Conservation (phyloP, 2,888 invertebrate species). For the Lepidonotus clava region DNA sequence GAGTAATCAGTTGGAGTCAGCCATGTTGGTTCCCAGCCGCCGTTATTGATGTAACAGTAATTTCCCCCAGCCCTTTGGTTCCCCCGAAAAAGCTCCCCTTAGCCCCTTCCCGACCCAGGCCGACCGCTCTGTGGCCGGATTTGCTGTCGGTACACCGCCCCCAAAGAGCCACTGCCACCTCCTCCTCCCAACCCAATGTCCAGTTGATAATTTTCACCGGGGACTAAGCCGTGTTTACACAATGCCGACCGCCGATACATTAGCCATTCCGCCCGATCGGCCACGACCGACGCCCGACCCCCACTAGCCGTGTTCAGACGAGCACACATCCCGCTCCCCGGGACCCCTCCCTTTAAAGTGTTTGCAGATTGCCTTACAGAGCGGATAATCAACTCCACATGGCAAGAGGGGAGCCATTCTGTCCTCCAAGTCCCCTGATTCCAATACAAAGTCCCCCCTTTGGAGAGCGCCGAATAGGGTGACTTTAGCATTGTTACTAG, state of each 20-base stretch:
- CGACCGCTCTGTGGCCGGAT: not conserved
- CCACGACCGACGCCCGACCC: not conserved
- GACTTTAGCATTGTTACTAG: not conserved
- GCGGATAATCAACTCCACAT: conserved; percentile 34
- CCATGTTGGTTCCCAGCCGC: not conserved
- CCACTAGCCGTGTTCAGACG: conserved; percentile 31
- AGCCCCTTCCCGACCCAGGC: not conserved
- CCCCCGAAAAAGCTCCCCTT: not conserved
- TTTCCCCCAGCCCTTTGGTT: conserved; percentile 12
- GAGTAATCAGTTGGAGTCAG: conserved; percentile 12
- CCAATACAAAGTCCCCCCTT: not conserved
- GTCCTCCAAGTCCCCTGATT: not conserved
- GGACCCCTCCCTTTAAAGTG: not conserved
- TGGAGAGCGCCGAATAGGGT: not conserved
- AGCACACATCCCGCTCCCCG: conserved; percentile 17
- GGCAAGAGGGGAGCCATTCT: not conserved
- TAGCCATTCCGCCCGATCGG: conserved; percentile 33
- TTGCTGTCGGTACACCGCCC: not conserved
- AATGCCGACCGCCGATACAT: conserved; percentile 8
- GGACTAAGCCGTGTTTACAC: conserved; percentile 5
- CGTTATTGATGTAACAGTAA: conserved; percentile 19
- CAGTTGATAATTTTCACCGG: not conserved
- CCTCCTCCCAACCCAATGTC: not conserved
- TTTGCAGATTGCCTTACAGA: not conserved
- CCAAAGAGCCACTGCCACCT: too few species aligned